These are phyloP conservation scores for Forbesichthys papilliferus DNA, from an alignment of 2,113 vertebrate genomes.

Conservation along the genomic window DNA sequence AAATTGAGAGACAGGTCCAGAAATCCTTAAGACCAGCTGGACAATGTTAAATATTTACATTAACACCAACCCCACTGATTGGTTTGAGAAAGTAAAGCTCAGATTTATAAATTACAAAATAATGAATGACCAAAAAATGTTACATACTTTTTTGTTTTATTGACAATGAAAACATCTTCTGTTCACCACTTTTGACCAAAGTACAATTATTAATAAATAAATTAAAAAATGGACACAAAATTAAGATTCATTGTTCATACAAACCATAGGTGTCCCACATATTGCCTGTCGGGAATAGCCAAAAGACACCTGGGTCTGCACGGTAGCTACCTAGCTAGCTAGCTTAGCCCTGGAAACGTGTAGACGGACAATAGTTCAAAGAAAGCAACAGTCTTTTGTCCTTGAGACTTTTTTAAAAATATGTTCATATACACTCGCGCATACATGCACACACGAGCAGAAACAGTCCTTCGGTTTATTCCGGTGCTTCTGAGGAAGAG, in stretches of 20 bases:
- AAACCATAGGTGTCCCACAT: constrained; percentile 79
- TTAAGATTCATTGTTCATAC: constrained; percentile 84
- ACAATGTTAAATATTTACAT: not conserved
- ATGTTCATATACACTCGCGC: constrained; percentile 81
- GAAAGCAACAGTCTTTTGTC: constrained; percentile 81
- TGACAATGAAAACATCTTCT: constrained; percentile 86
- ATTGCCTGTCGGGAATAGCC: constrained; percentile 83
- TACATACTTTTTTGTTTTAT: constrained; percentile 79
- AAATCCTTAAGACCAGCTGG: constrained; percentile 19
- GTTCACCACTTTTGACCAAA: constrained; percentile 92
- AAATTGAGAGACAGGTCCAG: constrained; percentile 81
- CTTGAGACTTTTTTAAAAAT: constrained; percentile 79
- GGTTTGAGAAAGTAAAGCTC: not conserved
- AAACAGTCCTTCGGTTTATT: constrained; percentile 86
- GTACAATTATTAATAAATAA: constrained; percentile 89
- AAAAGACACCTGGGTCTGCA: constrained; percentile 81
- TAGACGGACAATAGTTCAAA: constrained; percentile 83
- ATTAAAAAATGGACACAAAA: constrained; percentile 72
- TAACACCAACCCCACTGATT: no score
- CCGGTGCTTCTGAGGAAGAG: constrained; percentile 62
- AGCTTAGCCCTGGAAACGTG: constrained; percentile 44
- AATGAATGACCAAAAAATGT: constrained; percentile 9
- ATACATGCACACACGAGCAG: constrained; percentile 71
- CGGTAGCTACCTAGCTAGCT: constrained; percentile 19
- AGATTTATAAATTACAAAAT: not conserved